Evolutionary conservation across 2,888 invertebrate genomes (phyloP), one percentile per base, ranked within the genome.

Genomic region (Ornithoptera alexandrae): DNA sequence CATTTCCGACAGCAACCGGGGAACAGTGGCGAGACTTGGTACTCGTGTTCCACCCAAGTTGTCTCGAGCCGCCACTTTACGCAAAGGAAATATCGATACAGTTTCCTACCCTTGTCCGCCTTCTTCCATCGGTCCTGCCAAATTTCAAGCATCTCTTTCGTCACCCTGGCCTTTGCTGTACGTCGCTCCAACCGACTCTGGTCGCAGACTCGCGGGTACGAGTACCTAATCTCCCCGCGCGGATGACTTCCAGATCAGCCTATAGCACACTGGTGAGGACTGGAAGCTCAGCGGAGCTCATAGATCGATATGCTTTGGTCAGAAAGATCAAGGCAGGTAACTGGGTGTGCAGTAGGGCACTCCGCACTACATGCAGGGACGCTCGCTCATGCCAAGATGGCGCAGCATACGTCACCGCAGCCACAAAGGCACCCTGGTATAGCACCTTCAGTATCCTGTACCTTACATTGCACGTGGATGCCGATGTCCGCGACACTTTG

Each of bases 241-340:
- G 71, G 3, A 62, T 22, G 17, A 77, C 77, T 58, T 75, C 75
- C 57, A 72, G 68, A 60, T 74, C 74, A 8, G 71, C 72, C 10
- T 79, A 78, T 57, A 78, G 71, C 15, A 78, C 78, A 0, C 77
- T 77, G 0, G 77, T 78, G 0, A 79, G 70, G 24, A 79, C 78
- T 0, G 76, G 74, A 61, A 79, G 62, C 2, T 77, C 77, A 1
- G 72, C 74, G 12, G 50, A 17, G 50, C 50, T 18, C 2, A 8
- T 18, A 50, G 50, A 17, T 18, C 15, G 2, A 50, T 50, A 18
- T 12, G 8, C 50, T 18, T 50, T 50, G 15, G 50, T 50, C 50
- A 50, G 50, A 12, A 50, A 50, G 0, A 76, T 72, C 62, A 78
- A 78, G 10, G 72, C 62, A 7, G 67, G 62, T 61, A 67, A 65